Evolutionary conservation across 2,888 invertebrate species (phyloP).

Genomic region (Pristionchus japonicus): DNA sequence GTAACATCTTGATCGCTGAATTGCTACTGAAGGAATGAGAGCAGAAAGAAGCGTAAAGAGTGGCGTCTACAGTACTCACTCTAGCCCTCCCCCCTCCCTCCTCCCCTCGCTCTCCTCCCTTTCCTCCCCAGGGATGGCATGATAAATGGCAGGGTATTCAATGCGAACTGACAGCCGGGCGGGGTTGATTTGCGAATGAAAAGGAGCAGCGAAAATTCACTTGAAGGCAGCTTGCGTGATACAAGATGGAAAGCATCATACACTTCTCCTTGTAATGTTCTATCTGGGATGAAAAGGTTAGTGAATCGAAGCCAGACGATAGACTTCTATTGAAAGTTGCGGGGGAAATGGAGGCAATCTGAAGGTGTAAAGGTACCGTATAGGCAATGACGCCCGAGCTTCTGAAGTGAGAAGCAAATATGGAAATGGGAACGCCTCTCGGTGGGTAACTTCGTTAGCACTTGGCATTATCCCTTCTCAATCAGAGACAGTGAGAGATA

Average conservation of each 20-base stretch:
- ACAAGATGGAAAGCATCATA: too few relatives aligned
- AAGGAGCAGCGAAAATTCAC: neutral
- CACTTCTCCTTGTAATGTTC: too few relatives aligned
- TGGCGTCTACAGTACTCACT: constrained; percentile 3
- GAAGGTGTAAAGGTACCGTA: too few relatives aligned
- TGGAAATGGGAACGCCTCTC: constrained; percentile 32
- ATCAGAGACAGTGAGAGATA: neutral
- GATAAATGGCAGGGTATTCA: constrained; percentile 34
- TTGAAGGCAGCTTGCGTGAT: neutral
- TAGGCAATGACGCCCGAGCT: neutral
- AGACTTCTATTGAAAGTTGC: too few relatives aligned
- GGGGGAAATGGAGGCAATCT: too few relatives aligned
- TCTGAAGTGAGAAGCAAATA: neutral
- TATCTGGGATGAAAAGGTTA: too few relatives aligned
- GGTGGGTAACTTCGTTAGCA: neutral
- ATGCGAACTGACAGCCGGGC: constrained; percentile 34
- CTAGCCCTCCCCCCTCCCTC: neutral
- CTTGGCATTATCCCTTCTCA: neutral
- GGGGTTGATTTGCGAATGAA: constrained; percentile 26
- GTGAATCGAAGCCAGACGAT: neutral
- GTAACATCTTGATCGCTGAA: too few relatives aligned
- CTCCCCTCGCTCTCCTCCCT: neutral
- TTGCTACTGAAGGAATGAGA: neutral
- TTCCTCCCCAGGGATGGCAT: neutral
- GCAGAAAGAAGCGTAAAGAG: neutral